A percentile compares a stretch with the other conserved stretches of the same genome.
Evolutionary conservation across 1,140 invertebrate species (phyloP).

Genomic region (Cataglyphis hispanica): DNA sequence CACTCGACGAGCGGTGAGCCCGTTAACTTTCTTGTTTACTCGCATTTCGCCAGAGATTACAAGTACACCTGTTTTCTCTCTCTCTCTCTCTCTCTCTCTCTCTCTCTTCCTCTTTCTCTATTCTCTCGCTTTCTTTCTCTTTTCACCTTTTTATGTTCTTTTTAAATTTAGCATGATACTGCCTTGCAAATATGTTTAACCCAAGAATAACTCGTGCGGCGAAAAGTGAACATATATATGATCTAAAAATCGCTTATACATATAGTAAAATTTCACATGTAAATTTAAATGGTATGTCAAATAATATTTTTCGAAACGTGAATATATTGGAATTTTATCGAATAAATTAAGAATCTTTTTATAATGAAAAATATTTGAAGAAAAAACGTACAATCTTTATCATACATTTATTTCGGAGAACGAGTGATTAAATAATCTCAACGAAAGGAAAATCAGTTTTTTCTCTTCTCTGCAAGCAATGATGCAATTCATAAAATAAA

Average conservation of each 20-base stretch:
- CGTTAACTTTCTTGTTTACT: conserved; percentile 83
- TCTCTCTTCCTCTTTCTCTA: conserved; percentile 7
- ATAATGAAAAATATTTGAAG: not conserved
- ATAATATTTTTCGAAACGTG: not conserved
- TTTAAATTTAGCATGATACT: conserved; percentile 8
- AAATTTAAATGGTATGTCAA: not conserved
- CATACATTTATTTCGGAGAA: not conserved
- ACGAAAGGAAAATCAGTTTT: not conserved
- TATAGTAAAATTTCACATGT: not conserved
- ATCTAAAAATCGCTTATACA: not conserved
- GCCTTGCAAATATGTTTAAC: not conserved
- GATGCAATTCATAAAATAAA: not conserved
- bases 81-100: conserved; percentile 33
- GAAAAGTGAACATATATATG: not conserved
- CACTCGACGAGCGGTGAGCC: conserved; percentile 83
- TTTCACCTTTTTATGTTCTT: not conserved
- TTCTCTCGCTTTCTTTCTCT: not conserved
- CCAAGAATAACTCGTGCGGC: too few species aligned
- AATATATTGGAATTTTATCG: not conserved
- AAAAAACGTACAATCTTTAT: not conserved
- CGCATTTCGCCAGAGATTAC: conserved; percentile 82
- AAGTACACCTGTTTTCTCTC: conserved; percentile 82
- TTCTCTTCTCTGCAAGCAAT: not conserved
- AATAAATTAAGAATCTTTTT: not conserved
- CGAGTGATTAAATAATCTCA: not conserved